Percentiles rank a stretch among this genome's conserved stretches.
Conservation (phyloP, 2,113 vertebrate genomes). For the Speoplatyrhinus poulsoni region DNA sequence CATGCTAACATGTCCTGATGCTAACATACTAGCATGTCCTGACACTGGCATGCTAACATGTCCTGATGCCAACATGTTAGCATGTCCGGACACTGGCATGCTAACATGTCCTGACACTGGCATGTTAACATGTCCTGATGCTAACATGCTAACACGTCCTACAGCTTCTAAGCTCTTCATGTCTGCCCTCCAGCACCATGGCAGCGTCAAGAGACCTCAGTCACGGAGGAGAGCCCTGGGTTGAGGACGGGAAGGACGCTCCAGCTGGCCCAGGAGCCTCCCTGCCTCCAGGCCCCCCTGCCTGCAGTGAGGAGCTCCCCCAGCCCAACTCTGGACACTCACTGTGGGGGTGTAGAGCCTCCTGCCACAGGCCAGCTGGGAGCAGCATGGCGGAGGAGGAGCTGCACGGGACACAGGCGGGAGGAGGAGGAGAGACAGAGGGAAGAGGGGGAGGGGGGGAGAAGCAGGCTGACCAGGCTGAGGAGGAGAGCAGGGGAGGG, state of each 20-base stretch:
- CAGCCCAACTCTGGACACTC: background rate
- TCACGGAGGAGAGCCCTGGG: too few species aligned
- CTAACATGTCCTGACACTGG: too few species aligned
- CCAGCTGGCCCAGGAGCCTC: slow-evolving; percentile 15
- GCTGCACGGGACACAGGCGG: background rate
- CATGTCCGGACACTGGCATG: too few species aligned
- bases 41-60: too few species aligned
- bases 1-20: too few species aligned
- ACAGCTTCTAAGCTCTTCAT: background rate
- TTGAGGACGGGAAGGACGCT: background rate
- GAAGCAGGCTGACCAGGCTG: background rate
- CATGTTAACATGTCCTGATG: too few species aligned
- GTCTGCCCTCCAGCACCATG: slow-evolving; percentile 25
- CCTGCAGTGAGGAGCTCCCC: slow-evolving; percentile 2
- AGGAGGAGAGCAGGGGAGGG: background rate
- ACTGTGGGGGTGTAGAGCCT: too few species aligned
- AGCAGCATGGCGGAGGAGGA: background rate
- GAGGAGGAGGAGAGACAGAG: background rate
- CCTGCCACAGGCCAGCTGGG: background rate
- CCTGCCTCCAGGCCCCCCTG: slow-evolving; percentile 5
- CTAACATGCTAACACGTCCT: too few species aligned
- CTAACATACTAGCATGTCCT: too few species aligned
- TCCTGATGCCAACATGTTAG: too few species aligned
- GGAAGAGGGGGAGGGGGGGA: background rate
- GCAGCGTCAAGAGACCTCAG: slow-evolving; percentile 3